phyloP scores from a whole-genome alignment of 2,113 vertebrate species.

The Zosterops pallidus region DNA sequence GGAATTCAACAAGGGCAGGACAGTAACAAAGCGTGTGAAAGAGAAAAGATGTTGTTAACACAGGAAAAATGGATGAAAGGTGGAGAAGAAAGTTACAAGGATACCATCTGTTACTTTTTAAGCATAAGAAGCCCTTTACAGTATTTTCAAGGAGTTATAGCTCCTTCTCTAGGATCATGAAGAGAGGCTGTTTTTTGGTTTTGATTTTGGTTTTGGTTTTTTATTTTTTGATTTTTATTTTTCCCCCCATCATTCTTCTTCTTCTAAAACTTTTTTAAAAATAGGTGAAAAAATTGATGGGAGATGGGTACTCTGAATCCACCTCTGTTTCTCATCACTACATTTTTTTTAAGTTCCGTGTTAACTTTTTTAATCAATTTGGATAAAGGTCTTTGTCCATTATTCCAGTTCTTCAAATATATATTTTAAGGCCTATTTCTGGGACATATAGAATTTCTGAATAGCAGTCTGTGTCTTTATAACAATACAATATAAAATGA shows the following conservation, averaged over 20 bases:
- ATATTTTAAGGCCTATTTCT: neutral
- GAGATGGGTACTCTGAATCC: neutral
- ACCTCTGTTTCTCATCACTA: neutral
- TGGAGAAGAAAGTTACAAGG: neutral
- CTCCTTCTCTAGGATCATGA: neutral
- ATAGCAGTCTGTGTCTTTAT: neutral
- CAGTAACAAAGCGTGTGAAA: neutral
- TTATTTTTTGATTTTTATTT: neutral
- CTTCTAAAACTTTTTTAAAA: neutral
- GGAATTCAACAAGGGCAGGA: neutral
- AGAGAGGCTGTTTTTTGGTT: neutral
- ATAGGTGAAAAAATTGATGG: neutral
- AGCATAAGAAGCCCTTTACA: neutral
- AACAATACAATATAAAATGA: neutral
- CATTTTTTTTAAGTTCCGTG: neutral
- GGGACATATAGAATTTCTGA: neutral
- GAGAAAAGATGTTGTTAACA: neutral
- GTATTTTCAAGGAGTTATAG: neutral
- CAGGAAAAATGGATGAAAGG: neutral
- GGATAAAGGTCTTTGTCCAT: neutral
- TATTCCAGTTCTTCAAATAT: neutral
- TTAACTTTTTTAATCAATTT: neutral
- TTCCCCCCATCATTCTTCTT: neutral
- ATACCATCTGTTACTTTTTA: neutral
- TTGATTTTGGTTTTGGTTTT: fast-evolving